Base-by-base conservation (phyloP, 2,113 vertebrate species). In the Hippocampus abdominalis region DNA sequence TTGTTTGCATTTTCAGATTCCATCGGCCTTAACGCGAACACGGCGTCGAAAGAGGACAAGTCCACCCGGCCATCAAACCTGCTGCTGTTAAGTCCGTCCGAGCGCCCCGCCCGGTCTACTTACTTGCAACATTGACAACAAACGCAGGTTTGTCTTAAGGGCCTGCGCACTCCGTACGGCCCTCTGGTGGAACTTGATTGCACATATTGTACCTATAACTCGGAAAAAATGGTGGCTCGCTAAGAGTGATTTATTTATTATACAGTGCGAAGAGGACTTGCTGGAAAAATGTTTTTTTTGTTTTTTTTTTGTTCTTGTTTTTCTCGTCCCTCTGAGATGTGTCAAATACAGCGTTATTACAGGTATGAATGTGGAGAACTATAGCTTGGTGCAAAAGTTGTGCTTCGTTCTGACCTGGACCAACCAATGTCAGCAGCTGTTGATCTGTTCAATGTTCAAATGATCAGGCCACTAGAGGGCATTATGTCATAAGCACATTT, bases 401-500 rank as follows among this genome's bases (percentile, higher is more conserved):
- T 84, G 40, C 69, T 66, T n/a, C 42, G 9, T 63, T 40, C 18
- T 23, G 20, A 12, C 12, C 29, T 2, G 57, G 27, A 8, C 4
- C 59, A 61, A 61, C 29, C 18, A 12, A 15, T 44, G 23, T 63
- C 27, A 59, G 57, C 11, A 27, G 27, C 57, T 32, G 57, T 63
- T 72, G 54, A 73, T 25, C 46, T 57, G 18, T 32, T 32, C 29
- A 36, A 36, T 36, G 32, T 36, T 36, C 32, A 36, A 36, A 36
- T 23, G 66, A 80, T 78, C 77, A 81, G 82, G 78, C 87, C 89
- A 86, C 87, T 75, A 89, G 89, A 71, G 83, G 89, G 81, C 86
- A 53, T 42, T 78, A 61, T 71, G 73, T 80, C 73, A 76, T 69
- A 70, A 81, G 69, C 65, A 54, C 71, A 81, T 53, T 23, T 40